A percentile compares a stretch with the other conserved stretches of the same genome.
Evolutionary conservation across 2,888 invertebrate genomes (phyloP).

Genomic region (Stenichneumon culpator): DNA sequence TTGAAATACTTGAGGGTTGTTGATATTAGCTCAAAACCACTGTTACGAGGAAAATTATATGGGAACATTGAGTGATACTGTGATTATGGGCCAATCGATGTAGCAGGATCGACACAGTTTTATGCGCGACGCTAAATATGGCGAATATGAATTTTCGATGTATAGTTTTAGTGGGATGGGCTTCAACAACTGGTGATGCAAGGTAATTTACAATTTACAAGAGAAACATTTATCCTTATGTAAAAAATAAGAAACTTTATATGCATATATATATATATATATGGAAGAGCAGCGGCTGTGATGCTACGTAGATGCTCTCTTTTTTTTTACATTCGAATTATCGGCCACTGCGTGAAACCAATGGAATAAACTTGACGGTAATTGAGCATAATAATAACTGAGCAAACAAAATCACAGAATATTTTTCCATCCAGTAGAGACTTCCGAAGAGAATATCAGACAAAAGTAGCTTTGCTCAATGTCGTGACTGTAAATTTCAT

Average conservation of each 20-base stretch:
- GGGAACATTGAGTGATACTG: conserved; percentile 37
- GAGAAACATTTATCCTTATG: conserved; percentile 21
- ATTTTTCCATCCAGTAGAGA: conserved; percentile 36
- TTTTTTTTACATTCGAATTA: background rate
- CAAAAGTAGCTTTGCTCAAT: conserved; percentile 4
- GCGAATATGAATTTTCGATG: conserved; percentile 60
- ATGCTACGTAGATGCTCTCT: background rate
- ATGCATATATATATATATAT: conserved; percentile 50
- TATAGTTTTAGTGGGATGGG: conserved; percentile 43
- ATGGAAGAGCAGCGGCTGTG: conserved; percentile 21
- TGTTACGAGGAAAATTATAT: conserved; percentile 5
- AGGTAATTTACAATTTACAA: conserved; percentile 27
- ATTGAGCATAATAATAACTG: conserved; percentile 78
- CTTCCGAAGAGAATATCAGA: conserved; percentile 14
- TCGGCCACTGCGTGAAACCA: background rate
- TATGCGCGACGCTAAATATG: conserved; percentile 22
- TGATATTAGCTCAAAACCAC: conserved; percentile 23
- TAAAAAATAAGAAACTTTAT: conserved; percentile 24
- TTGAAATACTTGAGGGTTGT: conserved; percentile 31
- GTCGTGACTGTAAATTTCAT: conserved; percentile 10
- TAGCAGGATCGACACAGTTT: conserved; percentile 24
- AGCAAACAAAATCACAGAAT: conserved; percentile 79
- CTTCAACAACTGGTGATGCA: conserved; percentile 22
- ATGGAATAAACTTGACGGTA: conserved; percentile 21
- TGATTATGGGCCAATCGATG: conserved; percentile 3